These are phyloP conservation scores for Amblyjoppa fuscipennis DNA, from an alignment of 2,888 invertebrate genomes.

Conservation along the genomic window DNA sequence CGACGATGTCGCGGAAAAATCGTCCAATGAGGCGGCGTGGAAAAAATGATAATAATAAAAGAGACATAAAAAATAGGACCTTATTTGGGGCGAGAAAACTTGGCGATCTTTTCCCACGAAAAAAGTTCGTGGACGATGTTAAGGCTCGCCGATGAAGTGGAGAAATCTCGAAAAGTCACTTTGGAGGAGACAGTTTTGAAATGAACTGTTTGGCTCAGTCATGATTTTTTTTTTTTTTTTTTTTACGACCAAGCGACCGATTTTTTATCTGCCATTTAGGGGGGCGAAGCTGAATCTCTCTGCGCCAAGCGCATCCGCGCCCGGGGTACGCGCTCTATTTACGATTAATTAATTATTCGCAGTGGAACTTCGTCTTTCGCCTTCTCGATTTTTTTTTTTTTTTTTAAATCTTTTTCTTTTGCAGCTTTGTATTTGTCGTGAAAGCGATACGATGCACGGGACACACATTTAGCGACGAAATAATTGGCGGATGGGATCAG, in stretches of 20 bases:
- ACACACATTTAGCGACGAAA: slow-evolving; percentile 34
- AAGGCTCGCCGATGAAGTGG: too few species aligned
- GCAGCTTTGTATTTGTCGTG: background rate
- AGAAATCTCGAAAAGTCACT: too few species aligned
- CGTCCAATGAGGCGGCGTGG: background rate
- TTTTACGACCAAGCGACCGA: background rate
- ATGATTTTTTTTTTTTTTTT: background rate
- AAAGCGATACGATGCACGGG: slow-evolving; percentile 40
- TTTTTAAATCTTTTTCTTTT: background rate
- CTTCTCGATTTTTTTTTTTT: background rate
- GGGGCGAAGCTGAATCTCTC: background rate
- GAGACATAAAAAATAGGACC: background rate
- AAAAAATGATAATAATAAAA: background rate
- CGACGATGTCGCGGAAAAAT: background rate
- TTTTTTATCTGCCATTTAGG: background rate
- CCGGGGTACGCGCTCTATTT: slow-evolving; percentile 4
- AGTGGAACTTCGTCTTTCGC: slow-evolving; percentile 36
- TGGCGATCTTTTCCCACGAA: background rate
- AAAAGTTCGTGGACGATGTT: too few species aligned
- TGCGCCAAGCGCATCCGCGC: background rate
- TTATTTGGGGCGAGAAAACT: background rate
- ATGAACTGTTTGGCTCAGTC: too few species aligned
- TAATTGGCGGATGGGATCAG: slow-evolving; percentile 16
- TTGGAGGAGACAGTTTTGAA: background rate
- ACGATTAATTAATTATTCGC: slow-evolving; percentile 47